Base-by-base conservation (phyloP, 2,113 vertebrate species). In the Poeciliopsis prolifica region DNA sequence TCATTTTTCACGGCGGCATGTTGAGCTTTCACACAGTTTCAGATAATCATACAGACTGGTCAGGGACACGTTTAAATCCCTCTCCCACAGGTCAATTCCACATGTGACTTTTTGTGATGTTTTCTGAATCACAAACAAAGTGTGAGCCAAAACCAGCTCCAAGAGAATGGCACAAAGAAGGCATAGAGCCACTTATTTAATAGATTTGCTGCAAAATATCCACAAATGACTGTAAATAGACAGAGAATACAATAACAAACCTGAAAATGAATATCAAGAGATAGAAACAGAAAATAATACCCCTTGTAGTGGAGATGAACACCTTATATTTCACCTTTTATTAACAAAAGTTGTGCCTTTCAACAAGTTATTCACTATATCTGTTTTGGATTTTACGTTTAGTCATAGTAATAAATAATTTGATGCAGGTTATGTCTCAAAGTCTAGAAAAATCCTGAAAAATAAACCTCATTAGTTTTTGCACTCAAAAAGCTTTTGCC, bases 1-100 rank as follows among this genome's bases (percentile, higher is more conserved):
- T 77, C 60, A 87, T 90, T 89, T 78, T 89, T 91, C 84, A 89
- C 78, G 87, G 83, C 83, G 75, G 69, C 74, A 70, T 70, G 75
- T 81, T 74, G 83, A 84, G 89, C 86, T 82, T 76, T 88, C 83
- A 80, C 44, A 42, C 86, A 82, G 75, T 79, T 88, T 77, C 61
- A 80, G 85, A 88, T 87, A 91, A 91, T 90, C 86, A 4, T 73
- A 3, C 73, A 65, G 79, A 62, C 81, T 70, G 82, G 75, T 77
- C 69, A 85, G 81, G 48, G 26, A 87, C 84, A 79, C 60, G 79
- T 80, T 86, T 79, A 86, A 89, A 90, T 91, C 84, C 74, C 61
- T 86, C 68, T 89, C 81, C 87, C 63, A 79, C 86, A 83, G 79
- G 79, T 84, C 62, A 74, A 78, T 88, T 76, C 78, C 80, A 75